Percentiles rank a stretch among this genome's conserved stretches.
phyloP scores from a whole-genome alignment of 2,888 invertebrate species.

The Amaurobius ferox region DNA sequence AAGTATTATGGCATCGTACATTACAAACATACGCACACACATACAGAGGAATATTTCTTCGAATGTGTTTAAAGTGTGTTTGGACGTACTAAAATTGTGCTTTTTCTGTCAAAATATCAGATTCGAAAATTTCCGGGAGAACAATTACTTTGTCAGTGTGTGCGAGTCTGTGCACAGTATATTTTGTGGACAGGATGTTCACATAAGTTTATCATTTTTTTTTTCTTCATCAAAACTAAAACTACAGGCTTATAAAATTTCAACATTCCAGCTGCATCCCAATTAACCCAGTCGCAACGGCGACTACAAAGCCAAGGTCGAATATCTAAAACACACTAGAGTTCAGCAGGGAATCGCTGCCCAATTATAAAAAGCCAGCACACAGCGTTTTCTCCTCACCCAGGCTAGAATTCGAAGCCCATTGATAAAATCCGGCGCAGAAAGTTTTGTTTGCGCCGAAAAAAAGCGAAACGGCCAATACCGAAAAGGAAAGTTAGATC shows the following conservation, averaged over 20 bases:
- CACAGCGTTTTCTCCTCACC: constrained; percentile 35
- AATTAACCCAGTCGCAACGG: background rate
- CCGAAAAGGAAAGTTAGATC: constrained; percentile 30
- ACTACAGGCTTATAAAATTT: background rate
- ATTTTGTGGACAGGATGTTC: too few species aligned
- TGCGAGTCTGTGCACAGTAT: too few species aligned
- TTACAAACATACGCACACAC: too few species aligned
- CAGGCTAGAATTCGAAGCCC: background rate
- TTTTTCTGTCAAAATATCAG: too few species aligned
- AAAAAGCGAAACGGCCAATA: constrained; percentile 34
- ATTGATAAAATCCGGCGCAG: background rate
- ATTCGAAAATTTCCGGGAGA: too few species aligned
- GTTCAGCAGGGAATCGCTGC: background rate
- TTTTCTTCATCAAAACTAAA: too few species aligned
- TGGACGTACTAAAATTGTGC: too few species aligned
- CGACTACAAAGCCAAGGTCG: constrained; percentile 9
- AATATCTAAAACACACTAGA: background rate
- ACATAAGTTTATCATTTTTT: too few species aligned
- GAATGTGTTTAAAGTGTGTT: too few species aligned
- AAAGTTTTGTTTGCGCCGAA: constrained; percentile 25
- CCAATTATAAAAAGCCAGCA: background rate
- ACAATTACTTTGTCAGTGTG: too few species aligned
- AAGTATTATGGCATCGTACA: too few species aligned
- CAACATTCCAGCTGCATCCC: background rate
- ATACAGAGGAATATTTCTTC: too few species aligned